Evolutionary conservation across 2,888 invertebrate genomes (phyloP).

Genomic region (Andrena minutula): DNA sequence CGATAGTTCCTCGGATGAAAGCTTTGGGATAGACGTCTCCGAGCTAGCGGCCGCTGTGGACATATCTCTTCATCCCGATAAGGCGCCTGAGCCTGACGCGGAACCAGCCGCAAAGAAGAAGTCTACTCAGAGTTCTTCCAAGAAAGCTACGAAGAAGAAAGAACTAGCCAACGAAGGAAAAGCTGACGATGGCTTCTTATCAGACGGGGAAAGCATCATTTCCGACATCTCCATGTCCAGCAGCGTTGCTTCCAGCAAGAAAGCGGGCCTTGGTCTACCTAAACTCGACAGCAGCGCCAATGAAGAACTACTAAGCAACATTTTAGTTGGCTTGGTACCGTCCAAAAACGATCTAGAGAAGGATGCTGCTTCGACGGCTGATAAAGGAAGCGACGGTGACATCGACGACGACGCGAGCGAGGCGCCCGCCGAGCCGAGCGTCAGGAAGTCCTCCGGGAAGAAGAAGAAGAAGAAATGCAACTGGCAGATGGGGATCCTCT

Average conservation of each 20-base stretch:
- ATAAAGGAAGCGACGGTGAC: constrained; percentile 68
- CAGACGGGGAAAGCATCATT: constrained; percentile 75
- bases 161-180: constrained; percentile 43
- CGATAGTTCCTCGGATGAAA: constrained; percentile 82
- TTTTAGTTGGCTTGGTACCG: constrained; percentile 66
- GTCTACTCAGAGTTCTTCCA: background rate
- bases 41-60: constrained; percentile 78
- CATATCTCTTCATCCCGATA: constrained; percentile 77
- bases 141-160: constrained; percentile 39
- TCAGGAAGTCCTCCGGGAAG: constrained; percentile 51
- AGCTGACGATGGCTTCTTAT: constrained; percentile 60
- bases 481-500: constrained; percentile 79
- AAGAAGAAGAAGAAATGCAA: constrained; percentile 78
- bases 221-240: constrained; percentile 79
- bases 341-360: constrained; percentile 48
- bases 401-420: constrained; percentile 62
- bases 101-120: constrained; percentile 31
- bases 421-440: constrained; percentile 1
- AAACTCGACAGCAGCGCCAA: constrained; percentile 49
- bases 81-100: constrained; percentile 47
- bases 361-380: constrained; percentile 17
- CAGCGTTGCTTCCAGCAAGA: constrained; percentile 57
- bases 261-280: background rate
- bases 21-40: constrained; percentile 79
- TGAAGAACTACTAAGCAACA: constrained; percentile 73